These are phyloP conservation scores for Lottia gigantea DNA, from an alignment of 2,888 invertebrate genomes.

Conservation along the genomic window DNA sequence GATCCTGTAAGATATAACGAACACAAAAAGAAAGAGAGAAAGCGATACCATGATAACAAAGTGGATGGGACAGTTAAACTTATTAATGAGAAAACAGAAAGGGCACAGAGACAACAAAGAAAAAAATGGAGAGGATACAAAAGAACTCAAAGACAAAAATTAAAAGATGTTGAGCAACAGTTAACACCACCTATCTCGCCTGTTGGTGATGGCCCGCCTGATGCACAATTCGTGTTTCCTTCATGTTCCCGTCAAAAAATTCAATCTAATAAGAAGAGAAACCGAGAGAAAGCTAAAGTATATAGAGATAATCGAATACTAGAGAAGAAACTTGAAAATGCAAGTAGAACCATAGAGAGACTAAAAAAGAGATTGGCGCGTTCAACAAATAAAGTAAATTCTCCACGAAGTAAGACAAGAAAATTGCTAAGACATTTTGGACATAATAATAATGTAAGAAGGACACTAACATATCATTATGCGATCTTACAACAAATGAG, in stretches of 20 bases:
- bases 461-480: conserved; percentile 8
- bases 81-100: neutral
- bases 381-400: neutral
- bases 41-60: neutral
- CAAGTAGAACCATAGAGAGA: neutral
- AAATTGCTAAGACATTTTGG: conserved; percentile 3
- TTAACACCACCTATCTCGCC: conserved; percentile 1
- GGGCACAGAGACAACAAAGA: neutral
- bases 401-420: conserved; percentile 9
- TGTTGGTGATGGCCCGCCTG: neutral
- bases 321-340: neutral
- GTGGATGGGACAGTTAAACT: neutral
- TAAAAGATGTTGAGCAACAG: conserved; percentile 1
- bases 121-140: neutral
- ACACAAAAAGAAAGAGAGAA: neutral
- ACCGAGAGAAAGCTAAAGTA: neutral
- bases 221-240: neutral
- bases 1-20: neutral
- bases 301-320: neutral
- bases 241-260: neutral
- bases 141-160: neutral
- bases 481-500: conserved; percentile 5
- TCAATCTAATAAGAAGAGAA: neutral
- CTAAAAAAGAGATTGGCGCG: neutral
- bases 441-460: conserved; percentile 1